phyloP scores from a whole-genome alignment of 1,140 invertebrate species.

The Chrysomallon squamiferum region DNA sequence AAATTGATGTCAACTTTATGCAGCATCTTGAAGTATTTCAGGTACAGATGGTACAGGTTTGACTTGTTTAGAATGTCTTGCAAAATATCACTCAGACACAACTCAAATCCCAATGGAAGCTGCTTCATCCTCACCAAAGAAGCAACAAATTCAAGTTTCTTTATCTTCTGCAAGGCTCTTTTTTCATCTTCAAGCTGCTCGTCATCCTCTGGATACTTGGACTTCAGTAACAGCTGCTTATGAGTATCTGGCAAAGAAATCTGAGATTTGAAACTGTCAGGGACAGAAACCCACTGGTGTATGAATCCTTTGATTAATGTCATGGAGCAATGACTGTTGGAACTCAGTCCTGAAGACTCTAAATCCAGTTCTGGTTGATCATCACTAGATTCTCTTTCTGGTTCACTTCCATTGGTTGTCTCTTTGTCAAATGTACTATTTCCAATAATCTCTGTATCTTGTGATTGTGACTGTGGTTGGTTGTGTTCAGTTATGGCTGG shows the following conservation, averaged over 20 bases:
- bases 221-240: slow-evolving; percentile 33
- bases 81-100: slow-evolving; percentile 53
- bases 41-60: slow-evolving; percentile 48
- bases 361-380: slow-evolving; percentile 27
- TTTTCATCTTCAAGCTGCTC: slow-evolving; percentile 96
- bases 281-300: slow-evolving; percentile 53
- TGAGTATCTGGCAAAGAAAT: slow-evolving; percentile 46
- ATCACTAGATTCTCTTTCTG: slow-evolving; percentile 15
- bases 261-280: slow-evolving; percentile 50
- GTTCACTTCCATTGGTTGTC: background rate
- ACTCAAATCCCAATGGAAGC: slow-evolving; percentile 50
- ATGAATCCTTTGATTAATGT: slow-evolving; percentile 53
- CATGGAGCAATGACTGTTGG: slow-evolving; percentile 39
- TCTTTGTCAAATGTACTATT: background rate
- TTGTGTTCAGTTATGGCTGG: slow-evolving; percentile 36
- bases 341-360: slow-evolving; percentile 22
- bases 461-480: slow-evolving; percentile 14
- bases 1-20: slow-evolving; percentile 39
- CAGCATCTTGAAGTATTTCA: slow-evolving; percentile 50
- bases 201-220: slow-evolving; percentile 51
- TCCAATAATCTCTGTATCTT: slow-evolving; percentile 35
- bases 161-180: slow-evolving; percentile 92
- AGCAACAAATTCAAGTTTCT: slow-evolving; percentile 92
- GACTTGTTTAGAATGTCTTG: slow-evolving; percentile 47
- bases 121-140: slow-evolving; percentile 58